phyloP scores from a whole-genome alignment of 2,888 invertebrate genomes.

The Drosophila sordidapex region DNA sequence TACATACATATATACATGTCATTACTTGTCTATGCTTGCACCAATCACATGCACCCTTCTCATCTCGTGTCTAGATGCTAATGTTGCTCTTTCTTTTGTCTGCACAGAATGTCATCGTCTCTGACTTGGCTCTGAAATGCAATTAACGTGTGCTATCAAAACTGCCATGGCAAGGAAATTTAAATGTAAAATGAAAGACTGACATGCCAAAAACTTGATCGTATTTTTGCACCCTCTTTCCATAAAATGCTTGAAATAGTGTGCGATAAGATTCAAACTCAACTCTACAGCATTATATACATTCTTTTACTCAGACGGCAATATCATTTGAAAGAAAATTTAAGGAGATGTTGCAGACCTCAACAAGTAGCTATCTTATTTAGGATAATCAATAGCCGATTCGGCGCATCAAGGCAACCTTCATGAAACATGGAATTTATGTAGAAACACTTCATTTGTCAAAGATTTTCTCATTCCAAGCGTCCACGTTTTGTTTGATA shows the following conservation, averaged over 20 bases:
- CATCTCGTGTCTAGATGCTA: conserved; percentile 42
- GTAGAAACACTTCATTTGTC: neutral
- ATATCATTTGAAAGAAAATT: neutral
- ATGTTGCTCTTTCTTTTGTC: conserved; percentile 52
- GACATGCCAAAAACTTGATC: conserved; percentile 11
- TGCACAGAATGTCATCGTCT: conserved; percentile 51
- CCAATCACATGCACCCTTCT: conserved; percentile 10
- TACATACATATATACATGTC: conserved; percentile 11
- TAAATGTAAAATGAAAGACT: conserved; percentile 52
- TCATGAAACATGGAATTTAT: neutral
- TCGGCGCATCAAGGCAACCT: neutral
- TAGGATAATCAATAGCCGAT: neutral
- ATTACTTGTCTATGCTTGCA: conserved; percentile 16
- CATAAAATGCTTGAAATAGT: conserved; percentile 1
- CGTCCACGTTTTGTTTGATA: neutral
- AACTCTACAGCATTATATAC: neutral
- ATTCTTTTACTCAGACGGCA: neutral
- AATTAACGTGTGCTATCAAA: conserved; percentile 68
- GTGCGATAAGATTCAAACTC: neutral
- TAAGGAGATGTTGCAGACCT: neutral
- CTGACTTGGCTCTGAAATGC: conserved; percentile 61
- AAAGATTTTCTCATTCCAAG: too few species aligned
- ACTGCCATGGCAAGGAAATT: conserved; percentile 49
- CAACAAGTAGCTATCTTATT: neutral
- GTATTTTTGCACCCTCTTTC: conserved; percentile 8